phyloP scores from a whole-genome alignment of 2,888 invertebrate species.

The Perithous albicinctus region DNA sequence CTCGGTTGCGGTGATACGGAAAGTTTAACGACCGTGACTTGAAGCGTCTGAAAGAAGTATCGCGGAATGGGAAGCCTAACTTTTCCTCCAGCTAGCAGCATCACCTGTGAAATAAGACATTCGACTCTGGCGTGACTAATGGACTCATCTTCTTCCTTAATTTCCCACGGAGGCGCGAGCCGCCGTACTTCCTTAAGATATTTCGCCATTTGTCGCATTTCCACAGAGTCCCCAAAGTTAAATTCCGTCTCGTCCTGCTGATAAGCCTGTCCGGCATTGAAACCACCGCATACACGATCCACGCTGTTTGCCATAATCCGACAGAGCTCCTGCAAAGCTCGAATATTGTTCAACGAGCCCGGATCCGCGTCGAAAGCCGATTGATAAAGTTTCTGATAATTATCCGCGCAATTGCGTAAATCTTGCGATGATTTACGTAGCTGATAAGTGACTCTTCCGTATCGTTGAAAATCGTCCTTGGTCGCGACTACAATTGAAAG shows the following conservation, averaged over 20 bases:
- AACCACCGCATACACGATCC: conserved; percentile 88
- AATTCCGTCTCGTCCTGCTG: conserved; percentile 78
- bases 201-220: conserved; percentile 81
- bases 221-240: conserved; percentile 80
- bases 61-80: conserved; percentile 88
- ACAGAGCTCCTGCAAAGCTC: conserved; percentile 91
- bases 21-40: conserved; percentile 92
- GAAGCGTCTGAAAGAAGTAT: conserved; percentile 93
- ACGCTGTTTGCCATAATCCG: conserved; percentile 91
- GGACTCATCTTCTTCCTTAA: conserved; percentile 82
- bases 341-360: conserved; percentile 90
- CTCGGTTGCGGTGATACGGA: conserved; percentile 93
- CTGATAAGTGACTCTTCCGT: conserved; percentile 91
- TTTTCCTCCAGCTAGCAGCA: conserved; percentile 85
- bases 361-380: conserved; percentile 95
- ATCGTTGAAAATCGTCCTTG: conserved; percentile 91
- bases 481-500: conserved; percentile 92
- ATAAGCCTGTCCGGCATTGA: conserved; percentile 74
- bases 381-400: conserved; percentile 92
- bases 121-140: conserved; percentile 85
- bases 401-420: conserved; percentile 90
- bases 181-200: conserved; percentile 80
- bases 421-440: conserved; percentile 91
- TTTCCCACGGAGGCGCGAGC: conserved; percentile 82
- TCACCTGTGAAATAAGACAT: conserved; percentile 87